Conservation (phyloP, 2,797 vertebrate genomes). For the Oreochromis grahami region DNA sequence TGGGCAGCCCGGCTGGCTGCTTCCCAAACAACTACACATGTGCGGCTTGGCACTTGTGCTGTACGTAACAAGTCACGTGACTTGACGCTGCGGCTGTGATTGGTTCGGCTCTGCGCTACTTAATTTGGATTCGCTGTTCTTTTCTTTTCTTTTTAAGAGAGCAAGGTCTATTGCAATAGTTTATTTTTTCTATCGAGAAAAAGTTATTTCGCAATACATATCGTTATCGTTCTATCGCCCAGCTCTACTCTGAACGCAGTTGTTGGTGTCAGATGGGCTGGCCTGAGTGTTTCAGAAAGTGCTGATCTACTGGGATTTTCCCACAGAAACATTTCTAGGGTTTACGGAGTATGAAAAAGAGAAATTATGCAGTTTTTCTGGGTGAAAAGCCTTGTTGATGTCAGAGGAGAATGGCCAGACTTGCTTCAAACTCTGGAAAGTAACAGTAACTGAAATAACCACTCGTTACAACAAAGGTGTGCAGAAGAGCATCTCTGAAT, state of each 20-base stretch:
- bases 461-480: background rate
- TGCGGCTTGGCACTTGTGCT: no score
- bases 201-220: no score
- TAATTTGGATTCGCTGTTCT: no score
- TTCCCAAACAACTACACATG: no score
- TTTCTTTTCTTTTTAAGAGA: no score
- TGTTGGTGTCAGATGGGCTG: background rate
- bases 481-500: background rate
- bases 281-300: background rate
- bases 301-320: background rate
- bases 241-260: background rate
- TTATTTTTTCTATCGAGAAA: no score
- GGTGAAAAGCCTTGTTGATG: background rate
- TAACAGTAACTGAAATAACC: background rate
- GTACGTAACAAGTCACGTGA: no score
- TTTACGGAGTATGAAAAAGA: background rate
- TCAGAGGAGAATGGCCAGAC: background rate
- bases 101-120: no score
- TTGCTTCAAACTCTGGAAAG: background rate
- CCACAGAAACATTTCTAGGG: background rate
- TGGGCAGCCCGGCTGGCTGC: no score
- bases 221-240: no score
- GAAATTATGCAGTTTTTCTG: background rate
- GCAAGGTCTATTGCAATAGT: no score
- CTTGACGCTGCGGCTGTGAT: no score